phyloP scores from a whole-genome alignment of 2,888 invertebrate genomes.

The Taphrorychus bicolor region DNA sequence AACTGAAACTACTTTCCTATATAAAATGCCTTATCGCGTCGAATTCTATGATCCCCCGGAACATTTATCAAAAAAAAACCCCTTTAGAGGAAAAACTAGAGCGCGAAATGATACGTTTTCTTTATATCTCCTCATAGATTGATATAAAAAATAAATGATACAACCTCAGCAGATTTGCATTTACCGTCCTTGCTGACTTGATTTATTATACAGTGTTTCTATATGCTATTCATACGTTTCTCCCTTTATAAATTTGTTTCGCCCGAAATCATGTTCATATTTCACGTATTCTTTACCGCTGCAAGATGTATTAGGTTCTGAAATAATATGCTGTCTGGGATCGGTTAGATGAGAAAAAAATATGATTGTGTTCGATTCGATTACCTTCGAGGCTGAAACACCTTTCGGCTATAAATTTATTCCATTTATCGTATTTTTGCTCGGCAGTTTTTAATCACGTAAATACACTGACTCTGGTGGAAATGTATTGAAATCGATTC shows the following conservation, averaged over 20 bases:
- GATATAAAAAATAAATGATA: constrained; percentile 56
- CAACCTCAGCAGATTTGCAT: constrained; percentile 51
- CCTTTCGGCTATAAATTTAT: constrained; percentile 7
- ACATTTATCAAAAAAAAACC: constrained; percentile 34
- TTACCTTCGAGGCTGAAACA: constrained; percentile 8
- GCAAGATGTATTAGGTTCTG: constrained; percentile 33
- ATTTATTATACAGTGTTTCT: constrained; percentile 53
- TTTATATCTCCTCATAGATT: constrained; percentile 54
- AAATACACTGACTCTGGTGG: not conserved
- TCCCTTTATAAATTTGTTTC: constrained; percentile 39
- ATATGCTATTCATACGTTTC: constrained; percentile 38
- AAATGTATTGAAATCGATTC: not conserved
- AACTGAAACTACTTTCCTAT: too few relatives aligned
- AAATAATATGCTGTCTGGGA: constrained; percentile 29
- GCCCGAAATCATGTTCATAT: constrained; percentile 35
- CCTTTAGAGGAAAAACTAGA: constrained; percentile 34
- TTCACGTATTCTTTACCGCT: constrained; percentile 34
- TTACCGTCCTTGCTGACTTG: constrained; percentile 50
- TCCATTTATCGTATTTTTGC: not conserved
- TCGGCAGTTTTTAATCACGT: not conserved
- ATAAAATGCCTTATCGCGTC: constrained; percentile 25
- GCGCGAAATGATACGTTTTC: constrained; percentile 51
- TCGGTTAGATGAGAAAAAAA: constrained; percentile 27
- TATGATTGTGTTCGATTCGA: constrained; percentile 16
- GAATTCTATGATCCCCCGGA: constrained; percentile 17